Evolutionary conservation across 2,113 vertebrate genomes (phyloP).

Genomic region (Cariama cristata): DNA sequence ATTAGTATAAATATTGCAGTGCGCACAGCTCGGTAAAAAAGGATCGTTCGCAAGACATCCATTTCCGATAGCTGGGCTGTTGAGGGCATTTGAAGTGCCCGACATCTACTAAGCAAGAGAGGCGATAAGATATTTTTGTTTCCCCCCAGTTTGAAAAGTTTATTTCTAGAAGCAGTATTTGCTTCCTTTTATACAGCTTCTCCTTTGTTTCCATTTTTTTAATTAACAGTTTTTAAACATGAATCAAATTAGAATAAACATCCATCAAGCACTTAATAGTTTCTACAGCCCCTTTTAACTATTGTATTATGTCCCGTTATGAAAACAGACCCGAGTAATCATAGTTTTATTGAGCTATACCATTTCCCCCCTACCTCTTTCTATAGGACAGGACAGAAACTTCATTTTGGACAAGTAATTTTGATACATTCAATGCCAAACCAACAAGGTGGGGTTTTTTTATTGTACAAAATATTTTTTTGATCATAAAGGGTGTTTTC

Average conservation of each 20-base stretch:
- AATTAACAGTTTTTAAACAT: neutral
- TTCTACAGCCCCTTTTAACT: slow-evolving; percentile 30
- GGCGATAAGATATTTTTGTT: neutral
- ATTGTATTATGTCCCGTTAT: neutral
- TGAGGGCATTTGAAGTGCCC: neutral
- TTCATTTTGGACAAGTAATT: slow-evolving; percentile 34
- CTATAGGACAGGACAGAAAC: slow-evolving; percentile 19
- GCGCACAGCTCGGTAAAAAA: neutral
- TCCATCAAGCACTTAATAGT: neutral
- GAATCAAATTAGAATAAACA: neutral
- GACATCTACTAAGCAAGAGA: neutral
- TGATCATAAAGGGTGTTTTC: slow-evolving; percentile 56
- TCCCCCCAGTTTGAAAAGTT: neutral
- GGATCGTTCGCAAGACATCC: neutral
- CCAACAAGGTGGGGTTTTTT: slow-evolving; percentile 19
- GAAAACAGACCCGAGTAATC: slow-evolving; percentile 34
- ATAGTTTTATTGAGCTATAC: slow-evolving; percentile 1
- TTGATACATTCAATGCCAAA: slow-evolving; percentile 14
- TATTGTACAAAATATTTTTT: slow-evolving; percentile 8
- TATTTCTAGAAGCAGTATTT: neutral
- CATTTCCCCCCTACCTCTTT: neutral
- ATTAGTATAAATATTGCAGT: neutral
- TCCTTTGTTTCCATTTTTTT: neutral
- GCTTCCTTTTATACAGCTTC: neutral
- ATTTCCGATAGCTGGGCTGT: neutral